Evolutionary conservation across 2,797 vertebrate species (phyloP).

Genomic region (Thaleichthys pacificus): DNA sequence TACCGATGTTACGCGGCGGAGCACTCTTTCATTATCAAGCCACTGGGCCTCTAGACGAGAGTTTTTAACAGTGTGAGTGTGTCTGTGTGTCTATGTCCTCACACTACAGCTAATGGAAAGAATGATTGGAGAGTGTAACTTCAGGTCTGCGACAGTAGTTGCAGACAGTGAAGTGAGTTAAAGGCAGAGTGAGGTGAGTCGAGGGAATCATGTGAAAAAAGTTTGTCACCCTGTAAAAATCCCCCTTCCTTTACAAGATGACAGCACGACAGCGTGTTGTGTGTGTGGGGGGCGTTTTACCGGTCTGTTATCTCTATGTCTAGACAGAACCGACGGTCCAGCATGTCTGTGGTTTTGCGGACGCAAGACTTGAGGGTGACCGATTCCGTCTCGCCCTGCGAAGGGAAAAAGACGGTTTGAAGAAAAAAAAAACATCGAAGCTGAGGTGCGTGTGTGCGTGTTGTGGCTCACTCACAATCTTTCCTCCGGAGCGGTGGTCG

Average conservation of each 20-base stretch:
- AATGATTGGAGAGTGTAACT: too few relatives aligned
- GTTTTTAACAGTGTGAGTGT: background rate
- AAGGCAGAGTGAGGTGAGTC: background rate
- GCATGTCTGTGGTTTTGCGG: constrained; percentile 85
- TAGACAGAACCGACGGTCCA: constrained; percentile 94
- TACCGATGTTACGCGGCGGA: constrained; percentile 32
- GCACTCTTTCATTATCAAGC: constrained; percentile 30
- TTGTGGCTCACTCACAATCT: constrained; percentile 79
- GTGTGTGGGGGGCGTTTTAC: constrained; percentile 64
- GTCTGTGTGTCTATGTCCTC: background rate
- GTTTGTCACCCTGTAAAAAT: background rate
- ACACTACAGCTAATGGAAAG: background rate
- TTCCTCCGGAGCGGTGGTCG: constrained; percentile 94
- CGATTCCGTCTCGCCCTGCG: constrained; percentile 89
- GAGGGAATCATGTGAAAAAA: background rate
- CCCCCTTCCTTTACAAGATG: background rate
- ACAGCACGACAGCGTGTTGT: background rate
- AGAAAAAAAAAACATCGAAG: background rate
- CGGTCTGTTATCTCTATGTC: constrained; percentile 93
- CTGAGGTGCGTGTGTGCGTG: background rate
- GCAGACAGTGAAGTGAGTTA: too few relatives aligned
- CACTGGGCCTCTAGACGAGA: background rate
- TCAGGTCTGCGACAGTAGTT: too few relatives aligned
- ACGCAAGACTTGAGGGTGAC: constrained; percentile 86
- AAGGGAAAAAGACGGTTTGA: constrained; percentile 20